Evolutionary conservation across 2,888 invertebrate genomes (phyloP).

Genomic region (Tinea semifulvella): DNA sequence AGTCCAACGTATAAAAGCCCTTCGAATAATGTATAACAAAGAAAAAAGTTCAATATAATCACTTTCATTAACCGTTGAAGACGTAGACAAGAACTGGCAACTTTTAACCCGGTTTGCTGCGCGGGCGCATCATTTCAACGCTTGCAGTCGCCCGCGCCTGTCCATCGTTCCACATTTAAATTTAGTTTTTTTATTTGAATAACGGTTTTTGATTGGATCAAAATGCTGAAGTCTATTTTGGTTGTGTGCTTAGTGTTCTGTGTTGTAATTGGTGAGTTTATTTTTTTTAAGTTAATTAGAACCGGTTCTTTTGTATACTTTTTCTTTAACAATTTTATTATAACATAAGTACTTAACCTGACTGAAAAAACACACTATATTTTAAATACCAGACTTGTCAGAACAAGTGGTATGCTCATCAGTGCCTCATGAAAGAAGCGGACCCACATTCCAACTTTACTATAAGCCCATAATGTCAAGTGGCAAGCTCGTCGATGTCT

Average conservation of each 20-base stretch:
- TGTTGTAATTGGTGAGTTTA: slow-evolving; percentile 48
- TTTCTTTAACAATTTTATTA: too few species aligned
- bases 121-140: slow-evolving; percentile 48
- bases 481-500: too few species aligned
- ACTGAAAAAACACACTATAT: too few species aligned
- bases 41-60: slow-evolving; percentile 1
- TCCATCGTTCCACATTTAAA: slow-evolving; percentile 13
- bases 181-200: slow-evolving; percentile 15
- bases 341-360: too few species aligned
- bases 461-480: too few species aligned
- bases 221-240: slow-evolving; percentile 48
- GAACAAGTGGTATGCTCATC: too few species aligned
- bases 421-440: too few species aligned
- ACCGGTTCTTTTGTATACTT: too few species aligned
- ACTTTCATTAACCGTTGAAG: slow-evolving; percentile 7
- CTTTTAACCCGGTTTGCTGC: slow-evolving; percentile 33
- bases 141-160: slow-evolving; percentile 37
- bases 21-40: not conserved
- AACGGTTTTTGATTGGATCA: slow-evolving; percentile 18
- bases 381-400: too few species aligned
- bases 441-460: too few species aligned
- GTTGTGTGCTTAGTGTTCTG: slow-evolving; percentile 45
- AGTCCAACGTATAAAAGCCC: not conserved
- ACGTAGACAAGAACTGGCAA: slow-evolving; percentile 1
- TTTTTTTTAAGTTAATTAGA: too few species aligned